Base-by-base conservation (phyloP, 2,797 vertebrate genomes). In the Aulostomus chinensis region DNA sequence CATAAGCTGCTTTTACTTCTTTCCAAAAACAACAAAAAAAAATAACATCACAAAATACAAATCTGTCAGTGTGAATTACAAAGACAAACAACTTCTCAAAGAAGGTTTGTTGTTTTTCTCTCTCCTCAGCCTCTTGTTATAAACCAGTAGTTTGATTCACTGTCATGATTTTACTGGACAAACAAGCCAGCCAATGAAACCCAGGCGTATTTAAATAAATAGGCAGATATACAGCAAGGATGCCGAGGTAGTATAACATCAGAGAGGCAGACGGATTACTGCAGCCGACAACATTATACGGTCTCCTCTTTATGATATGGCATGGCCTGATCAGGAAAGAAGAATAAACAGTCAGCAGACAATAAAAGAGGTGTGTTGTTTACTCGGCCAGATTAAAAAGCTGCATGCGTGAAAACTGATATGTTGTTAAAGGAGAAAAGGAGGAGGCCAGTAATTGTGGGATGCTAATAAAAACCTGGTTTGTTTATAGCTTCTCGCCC, bases 311-410 rank as follows among this genome's bases (percentile, higher is more conserved):
- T 78, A 81, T 42, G 61, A 54, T 71, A 55, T 45, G 37, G 63
- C 76, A 58, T 41, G 58, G 59, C 55, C 58, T 21, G 62, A 81
- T 83, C 60, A 73, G 67, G 55, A 34, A 55, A 37, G 58, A 52
- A 75, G 75, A 59, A 81, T 86, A 81, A 86, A 84, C 68, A 81
- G 66, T 68, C 55, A 48, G 63, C 11, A 40, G 55, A 70, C 54
- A 57, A 46, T 84, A 76, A 58, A 81, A 64, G 36, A 54, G 49
- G 50, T 2, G 22, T 34, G 60, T 30, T 73, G 72, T 86, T 84
- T 75, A 81, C 73, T 83, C 40, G 14, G 49, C 18, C 54, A 29
- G 62, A 78, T 83, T 82, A 73, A 83, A 81, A 76, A 68, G 50
- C 43, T 3, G 34, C 55, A 67, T 13, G 45, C 6, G 33, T 48